These are phyloP conservation scores for Chloropsis cyanopogon DNA, from an alignment of 2,113 vertebrate species.

Conservation along the genomic window DNA sequence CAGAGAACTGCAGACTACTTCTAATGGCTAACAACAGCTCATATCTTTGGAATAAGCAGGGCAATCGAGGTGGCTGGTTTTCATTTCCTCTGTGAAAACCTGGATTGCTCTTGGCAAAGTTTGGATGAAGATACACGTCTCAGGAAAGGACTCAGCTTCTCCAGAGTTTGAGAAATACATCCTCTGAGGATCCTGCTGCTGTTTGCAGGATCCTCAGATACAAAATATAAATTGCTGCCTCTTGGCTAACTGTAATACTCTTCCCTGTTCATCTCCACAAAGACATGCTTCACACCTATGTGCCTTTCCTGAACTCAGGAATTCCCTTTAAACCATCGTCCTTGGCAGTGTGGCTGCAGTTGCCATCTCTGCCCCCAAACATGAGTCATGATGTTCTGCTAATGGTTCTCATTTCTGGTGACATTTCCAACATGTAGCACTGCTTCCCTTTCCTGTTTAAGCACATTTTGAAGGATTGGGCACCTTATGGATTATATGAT, in stretches of 20 bases:
- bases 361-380: background rate
- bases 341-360: background rate
- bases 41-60: background rate
- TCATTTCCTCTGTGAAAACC: background rate
- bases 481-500: background rate
- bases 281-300: rapidly evolving
- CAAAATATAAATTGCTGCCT: background rate
- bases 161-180: background rate
- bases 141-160: background rate
- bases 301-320: background rate
- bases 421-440: background rate
- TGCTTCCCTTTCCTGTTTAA: background rate
- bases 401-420: background rate
- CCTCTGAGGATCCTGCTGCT: background rate
- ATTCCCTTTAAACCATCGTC: background rate
- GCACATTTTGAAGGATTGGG: background rate
- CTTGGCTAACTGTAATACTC: background rate
- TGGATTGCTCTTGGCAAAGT: rapidly evolving
- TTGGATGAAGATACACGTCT: background rate
- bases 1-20: background rate
- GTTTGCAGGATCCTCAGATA: background rate
- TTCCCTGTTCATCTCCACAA: background rate
- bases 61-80: background rate
- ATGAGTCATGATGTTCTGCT: background rate
- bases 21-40: background rate